phyloP scores from a whole-genome alignment of 2,113 vertebrate genomes.

The Mungos mungo region DNA sequence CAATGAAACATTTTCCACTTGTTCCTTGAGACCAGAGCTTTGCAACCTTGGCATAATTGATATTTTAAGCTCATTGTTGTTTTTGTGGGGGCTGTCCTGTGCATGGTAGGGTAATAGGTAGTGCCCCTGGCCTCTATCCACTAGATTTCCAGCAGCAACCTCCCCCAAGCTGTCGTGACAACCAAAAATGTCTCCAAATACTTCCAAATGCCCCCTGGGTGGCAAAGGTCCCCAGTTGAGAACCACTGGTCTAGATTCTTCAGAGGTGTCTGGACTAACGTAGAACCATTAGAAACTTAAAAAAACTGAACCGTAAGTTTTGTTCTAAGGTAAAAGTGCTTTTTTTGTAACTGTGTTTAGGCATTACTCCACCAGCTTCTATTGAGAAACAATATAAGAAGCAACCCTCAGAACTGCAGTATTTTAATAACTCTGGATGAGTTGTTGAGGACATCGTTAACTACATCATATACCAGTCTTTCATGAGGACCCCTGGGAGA shows the following conservation, averaged over 20 bases:
- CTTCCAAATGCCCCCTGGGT: background rate
- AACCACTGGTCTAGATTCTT: background rate
- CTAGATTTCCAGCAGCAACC: background rate
- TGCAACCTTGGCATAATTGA: background rate
- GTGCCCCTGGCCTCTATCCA: background rate
- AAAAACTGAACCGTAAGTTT: background rate
- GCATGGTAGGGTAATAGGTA: background rate
- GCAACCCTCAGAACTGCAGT: conserved; percentile 11
- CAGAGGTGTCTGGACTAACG: background rate
- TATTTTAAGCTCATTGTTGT: background rate
- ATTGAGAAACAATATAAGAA: background rate
- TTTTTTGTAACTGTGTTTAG: background rate
- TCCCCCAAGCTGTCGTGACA: background rate
- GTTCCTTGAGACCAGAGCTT: background rate
- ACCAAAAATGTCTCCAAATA: background rate
- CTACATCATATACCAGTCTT: background rate
- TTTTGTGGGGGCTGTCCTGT: background rate
- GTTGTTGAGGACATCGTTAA: background rate
- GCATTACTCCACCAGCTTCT: background rate
- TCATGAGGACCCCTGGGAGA: background rate
- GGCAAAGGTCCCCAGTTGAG: background rate
- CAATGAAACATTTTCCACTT: background rate
- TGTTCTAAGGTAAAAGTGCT: background rate
- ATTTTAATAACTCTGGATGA: conserved; percentile 14
- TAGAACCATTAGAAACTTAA: background rate